Conservation (phyloP, 2,888 invertebrate genomes). For the Nematopogon swammerdamellus region DNA sequence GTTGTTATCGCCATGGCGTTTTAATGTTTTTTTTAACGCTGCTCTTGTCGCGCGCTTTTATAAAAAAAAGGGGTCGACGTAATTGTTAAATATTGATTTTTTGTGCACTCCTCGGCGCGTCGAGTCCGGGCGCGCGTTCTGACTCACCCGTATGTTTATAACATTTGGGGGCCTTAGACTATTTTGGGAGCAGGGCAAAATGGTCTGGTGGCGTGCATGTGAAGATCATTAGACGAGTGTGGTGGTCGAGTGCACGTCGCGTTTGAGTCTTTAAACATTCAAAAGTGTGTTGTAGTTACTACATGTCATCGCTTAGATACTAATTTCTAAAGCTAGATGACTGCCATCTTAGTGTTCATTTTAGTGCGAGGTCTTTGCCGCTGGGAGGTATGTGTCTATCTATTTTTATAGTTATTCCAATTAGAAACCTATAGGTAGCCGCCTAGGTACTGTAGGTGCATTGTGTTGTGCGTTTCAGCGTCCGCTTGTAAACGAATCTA, state of each 20-base stretch:
- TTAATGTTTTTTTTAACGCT: not conserved
- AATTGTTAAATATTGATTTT: conserved; percentile 46
- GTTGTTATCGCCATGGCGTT: not conserved
- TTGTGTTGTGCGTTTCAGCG: too few relatives aligned
- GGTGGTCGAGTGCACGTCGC: conserved; percentile 3
- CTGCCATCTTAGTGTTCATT: too few relatives aligned
- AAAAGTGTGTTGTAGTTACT: not conserved
- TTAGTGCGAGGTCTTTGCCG: too few relatives aligned
- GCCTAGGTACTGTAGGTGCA: too few relatives aligned
- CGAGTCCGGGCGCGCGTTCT: conserved; percentile 20
- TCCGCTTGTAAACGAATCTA: too few relatives aligned
- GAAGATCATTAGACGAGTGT: conserved; percentile 24
- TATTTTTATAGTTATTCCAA: too few relatives aligned
- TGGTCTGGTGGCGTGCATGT: conserved; percentile 19
- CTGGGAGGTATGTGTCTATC: too few relatives aligned
- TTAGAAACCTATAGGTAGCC: too few relatives aligned
- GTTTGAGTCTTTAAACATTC: not conserved
- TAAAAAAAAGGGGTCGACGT: conserved; percentile 19
- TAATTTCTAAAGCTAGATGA: not conserved
- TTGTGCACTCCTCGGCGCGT: too few relatives aligned
- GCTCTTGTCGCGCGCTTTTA: not conserved
- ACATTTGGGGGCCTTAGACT: conserved; percentile 50
- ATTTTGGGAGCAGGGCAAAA: conserved; percentile 48
- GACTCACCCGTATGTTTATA: conserved; percentile 43
- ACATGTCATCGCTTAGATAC: not conserved